phyloP scores from a whole-genome alignment of 2,797 vertebrate genomes.

The Sebastes umbrosus region DNA sequence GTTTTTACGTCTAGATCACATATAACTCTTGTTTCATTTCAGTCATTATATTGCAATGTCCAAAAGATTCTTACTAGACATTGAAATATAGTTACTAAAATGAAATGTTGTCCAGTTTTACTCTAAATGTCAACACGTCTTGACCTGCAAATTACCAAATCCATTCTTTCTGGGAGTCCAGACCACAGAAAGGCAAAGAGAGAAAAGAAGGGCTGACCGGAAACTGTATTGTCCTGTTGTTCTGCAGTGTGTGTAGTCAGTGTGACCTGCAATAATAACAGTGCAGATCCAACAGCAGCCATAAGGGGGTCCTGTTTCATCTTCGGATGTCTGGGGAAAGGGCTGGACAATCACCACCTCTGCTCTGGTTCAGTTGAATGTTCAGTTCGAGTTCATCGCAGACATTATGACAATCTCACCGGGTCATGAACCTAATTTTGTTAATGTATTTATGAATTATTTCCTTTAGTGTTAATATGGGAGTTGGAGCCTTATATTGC shows the following conservation, averaged over 20 bases:
- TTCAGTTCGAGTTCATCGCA: conserved; percentile 20
- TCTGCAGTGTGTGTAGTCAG: conserved; percentile 8
- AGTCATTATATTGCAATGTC: not conserved
- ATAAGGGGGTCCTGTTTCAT: conserved; percentile 29
- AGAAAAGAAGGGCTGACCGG: conserved; percentile 55
- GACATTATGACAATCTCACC: conserved; percentile 56
- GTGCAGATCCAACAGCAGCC: conserved; percentile 52
- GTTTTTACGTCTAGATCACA: too few relatives aligned
- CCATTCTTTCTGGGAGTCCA: not conserved
- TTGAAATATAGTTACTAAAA: not conserved
- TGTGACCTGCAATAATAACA: conserved; percentile 18
- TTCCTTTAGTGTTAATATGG: conserved; percentile 24
- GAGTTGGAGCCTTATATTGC: conserved; percentile 63
- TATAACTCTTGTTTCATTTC: not conserved
- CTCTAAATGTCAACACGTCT: not conserved
- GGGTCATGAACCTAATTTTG: conserved; percentile 6
- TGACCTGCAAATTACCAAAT: conserved; percentile 14
- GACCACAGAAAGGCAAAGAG: not conserved
- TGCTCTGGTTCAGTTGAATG: conserved; percentile 17
- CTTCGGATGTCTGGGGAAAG: not conserved
- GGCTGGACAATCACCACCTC: conserved; percentile 50
- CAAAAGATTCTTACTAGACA: not conserved
- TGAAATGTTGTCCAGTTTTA: not conserved
- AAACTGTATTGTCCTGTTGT: conserved; percentile 40
- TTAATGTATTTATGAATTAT: not conserved